Evolutionary conservation across 2,888 invertebrate genomes (phyloP).

Genomic region (Oconnorella tubifera): DNA sequence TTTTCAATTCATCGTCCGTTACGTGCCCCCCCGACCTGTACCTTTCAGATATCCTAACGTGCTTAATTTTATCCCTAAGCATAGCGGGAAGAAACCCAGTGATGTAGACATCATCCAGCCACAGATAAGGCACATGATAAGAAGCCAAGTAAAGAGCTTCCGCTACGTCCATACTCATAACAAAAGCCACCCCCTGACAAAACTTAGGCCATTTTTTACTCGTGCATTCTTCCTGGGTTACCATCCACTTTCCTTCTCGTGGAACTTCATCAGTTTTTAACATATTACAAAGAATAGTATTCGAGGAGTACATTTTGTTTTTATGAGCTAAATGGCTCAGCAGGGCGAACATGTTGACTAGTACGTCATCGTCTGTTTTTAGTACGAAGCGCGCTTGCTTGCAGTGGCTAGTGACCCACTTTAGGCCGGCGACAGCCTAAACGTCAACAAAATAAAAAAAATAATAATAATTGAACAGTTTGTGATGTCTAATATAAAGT

Average conservation of each 20-base stretch:
- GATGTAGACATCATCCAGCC: slow-evolving; percentile 12
- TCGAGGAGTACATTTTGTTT: neutral
- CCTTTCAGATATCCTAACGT: neutral
- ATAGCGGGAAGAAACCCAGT: slow-evolving; percentile 11
- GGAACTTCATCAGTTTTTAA: neutral
- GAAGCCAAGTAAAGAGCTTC: neutral
- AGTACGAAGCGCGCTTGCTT: slow-evolving; percentile 50
- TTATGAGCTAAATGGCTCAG: slow-evolving; percentile 31
- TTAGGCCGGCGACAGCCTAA: slow-evolving; percentile 54
- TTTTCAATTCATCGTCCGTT: neutral
- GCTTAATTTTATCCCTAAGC: neutral
- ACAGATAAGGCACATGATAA: slow-evolving; percentile 11
- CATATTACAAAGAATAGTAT: slow-evolving; percentile 2
- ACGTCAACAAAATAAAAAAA: neutral
- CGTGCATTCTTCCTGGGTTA: neutral
- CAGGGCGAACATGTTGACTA: slow-evolving; percentile 59
- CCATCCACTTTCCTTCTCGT: slow-evolving; percentile 12
- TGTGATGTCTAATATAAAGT: no score
- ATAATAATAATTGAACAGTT: no score
- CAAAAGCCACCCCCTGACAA: slow-evolving; percentile 13
- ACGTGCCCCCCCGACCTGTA: neutral
- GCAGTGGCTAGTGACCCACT: slow-evolving; percentile 56
- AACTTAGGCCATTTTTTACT: slow-evolving; percentile 4
- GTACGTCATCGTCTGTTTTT: slow-evolving; percentile 59
- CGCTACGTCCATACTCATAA: neutral